These are phyloP conservation scores for Styela plicata DNA, from an alignment of 23 tunicate species.

Conservation along the genomic window DNA sequence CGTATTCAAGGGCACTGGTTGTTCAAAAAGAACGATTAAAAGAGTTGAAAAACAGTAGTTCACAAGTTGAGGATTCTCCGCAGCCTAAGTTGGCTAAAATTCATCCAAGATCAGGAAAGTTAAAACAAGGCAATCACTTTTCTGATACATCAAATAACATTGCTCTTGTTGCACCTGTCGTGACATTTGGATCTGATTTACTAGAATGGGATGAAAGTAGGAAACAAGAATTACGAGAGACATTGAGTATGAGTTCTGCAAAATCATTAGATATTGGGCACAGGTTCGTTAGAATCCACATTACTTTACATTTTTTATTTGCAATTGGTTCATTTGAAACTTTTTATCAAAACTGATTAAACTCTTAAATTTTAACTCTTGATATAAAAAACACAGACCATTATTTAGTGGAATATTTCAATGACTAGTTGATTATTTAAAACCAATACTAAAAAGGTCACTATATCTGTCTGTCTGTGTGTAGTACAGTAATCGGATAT, in stretches of 20 bases:
- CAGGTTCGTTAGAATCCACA: too few relatives aligned
- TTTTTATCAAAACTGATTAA: too few relatives aligned
- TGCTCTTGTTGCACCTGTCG: constrained; percentile 56
- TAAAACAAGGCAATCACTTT: background rate
- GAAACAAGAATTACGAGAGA: constrained; percentile 43
- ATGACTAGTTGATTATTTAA: too few relatives aligned
- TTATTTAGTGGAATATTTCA: too few relatives aligned
- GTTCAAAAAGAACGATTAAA: constrained; percentile 37
- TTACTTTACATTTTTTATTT: too few relatives aligned
- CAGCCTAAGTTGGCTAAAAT: background rate
- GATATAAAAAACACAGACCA: too few relatives aligned
- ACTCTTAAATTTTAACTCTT: too few relatives aligned
- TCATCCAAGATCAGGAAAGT: constrained; percentile 8
- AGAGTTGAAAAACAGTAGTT: background rate
- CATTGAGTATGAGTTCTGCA: constrained; percentile 48
- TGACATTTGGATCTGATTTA: constrained; percentile 66
- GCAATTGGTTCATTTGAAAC: too few relatives aligned
- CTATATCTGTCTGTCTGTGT: too few relatives aligned
- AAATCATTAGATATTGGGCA: constrained; percentile 75
- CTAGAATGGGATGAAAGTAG: constrained; percentile 62
- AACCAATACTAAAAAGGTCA: too few relatives aligned
- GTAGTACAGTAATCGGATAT: too few relatives aligned
- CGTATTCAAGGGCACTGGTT: constrained; percentile 64
- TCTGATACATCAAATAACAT: background rate
- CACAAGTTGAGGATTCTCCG: background rate